Conservation (phyloP, 2,113 vertebrate genomes). For the Phasianus colchicus region DNA sequence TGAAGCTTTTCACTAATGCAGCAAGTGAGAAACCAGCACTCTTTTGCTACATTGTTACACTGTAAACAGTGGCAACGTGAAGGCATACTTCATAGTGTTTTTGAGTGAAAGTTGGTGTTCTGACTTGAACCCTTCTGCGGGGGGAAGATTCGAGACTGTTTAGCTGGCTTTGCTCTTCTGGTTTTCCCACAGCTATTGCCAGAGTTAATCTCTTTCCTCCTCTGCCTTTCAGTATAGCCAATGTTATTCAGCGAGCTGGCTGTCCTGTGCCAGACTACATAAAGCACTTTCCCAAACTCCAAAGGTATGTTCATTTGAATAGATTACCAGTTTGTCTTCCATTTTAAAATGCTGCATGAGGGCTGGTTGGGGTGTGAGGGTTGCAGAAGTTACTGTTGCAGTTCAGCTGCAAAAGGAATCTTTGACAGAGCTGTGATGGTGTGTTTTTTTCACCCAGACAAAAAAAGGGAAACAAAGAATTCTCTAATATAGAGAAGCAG, state of each 20-base stretch:
- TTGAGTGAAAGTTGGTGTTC: neutral
- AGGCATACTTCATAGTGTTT: neutral
- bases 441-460: neutral
- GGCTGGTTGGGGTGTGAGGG: neutral
- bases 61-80: accelerated
- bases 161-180: neutral
- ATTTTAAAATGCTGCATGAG: neutral
- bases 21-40: neutral
- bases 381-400: neutral
- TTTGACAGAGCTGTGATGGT: neutral
- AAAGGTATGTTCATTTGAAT: constrained; percentile 79
- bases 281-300: constrained; percentile 88
- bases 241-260: constrained; percentile 92
- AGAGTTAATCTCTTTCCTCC: neutral
- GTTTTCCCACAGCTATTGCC: neutral
- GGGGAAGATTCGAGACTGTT: too few species aligned
- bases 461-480: neutral
- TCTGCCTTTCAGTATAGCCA: constrained; percentile 86
- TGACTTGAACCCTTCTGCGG: neutral
- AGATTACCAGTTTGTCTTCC: neutral
- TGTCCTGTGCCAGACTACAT: constrained; percentile 97
- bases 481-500: neutral
- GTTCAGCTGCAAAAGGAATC: neutral
- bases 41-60: neutral
- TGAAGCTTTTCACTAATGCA: neutral